Percentiles rank a stretch among this genome's conserved stretches.
phyloP scores from a whole-genome alignment of 2,113 vertebrate species.

The Typhlomys cinereus region DNA sequence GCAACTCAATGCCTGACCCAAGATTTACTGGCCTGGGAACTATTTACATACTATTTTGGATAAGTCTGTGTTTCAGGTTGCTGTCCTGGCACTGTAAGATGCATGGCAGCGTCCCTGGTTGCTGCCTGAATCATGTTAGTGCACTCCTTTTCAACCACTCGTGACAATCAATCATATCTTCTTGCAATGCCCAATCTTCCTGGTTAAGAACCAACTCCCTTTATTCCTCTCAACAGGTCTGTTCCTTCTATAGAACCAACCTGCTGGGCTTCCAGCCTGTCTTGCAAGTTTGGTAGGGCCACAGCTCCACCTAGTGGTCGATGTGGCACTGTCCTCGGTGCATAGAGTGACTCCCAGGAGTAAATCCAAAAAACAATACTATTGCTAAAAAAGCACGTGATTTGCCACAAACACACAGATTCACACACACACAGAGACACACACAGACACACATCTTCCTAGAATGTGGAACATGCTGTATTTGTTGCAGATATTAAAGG shows the following conservation, averaged over 20 bases:
- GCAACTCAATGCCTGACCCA: no score
- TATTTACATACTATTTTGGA: accelerated
- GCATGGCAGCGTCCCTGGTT: neutral
- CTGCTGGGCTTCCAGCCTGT: neutral
- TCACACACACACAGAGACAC: no score
- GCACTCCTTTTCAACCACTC: accelerated
- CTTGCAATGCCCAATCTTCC: neutral
- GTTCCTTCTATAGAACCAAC: neutral
- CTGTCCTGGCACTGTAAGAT: neutral
- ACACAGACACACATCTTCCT: neutral
- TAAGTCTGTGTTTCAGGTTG: no score
- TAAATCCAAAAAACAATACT: neutral
- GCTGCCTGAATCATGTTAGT: accelerated
- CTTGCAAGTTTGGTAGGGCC: neutral
- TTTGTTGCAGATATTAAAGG: neutral
- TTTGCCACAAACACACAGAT: no score
- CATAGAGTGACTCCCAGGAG: accelerated
- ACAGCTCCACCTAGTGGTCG: neutral
- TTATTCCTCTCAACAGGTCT: neutral
- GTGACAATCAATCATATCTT: neutral
- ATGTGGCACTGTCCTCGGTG: neutral
- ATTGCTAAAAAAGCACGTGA: neutral
- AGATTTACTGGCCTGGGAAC: accelerated
- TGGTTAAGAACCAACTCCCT: neutral
- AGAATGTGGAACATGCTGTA: accelerated